Evolutionary conservation across 2,113 vertebrate species (phyloP), one percentile per base, ranked within the genome.

Genomic region (Ornithorhynchus anatinus): DNA sequence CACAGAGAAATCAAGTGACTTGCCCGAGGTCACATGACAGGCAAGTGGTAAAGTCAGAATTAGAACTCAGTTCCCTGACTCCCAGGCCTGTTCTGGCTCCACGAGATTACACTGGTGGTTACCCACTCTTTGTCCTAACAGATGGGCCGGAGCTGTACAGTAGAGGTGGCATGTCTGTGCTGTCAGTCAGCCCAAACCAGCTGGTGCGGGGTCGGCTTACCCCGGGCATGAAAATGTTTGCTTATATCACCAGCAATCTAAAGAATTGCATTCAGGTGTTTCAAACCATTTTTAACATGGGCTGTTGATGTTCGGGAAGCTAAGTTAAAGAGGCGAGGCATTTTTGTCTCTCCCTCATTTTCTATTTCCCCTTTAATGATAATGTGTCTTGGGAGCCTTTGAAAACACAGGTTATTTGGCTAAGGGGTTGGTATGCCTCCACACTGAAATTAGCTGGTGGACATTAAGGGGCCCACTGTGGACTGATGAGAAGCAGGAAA

Each of bases 181-280:
- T 87, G 78, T 86, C 57, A 56, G 72, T 40, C 59, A 76, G 86
- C 85, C n/a, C 81, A 84, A 57, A 70, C 75, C 89, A 92, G 84
- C 87, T 90, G 88, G 76, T 56, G 77, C 36, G 31, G 57, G 69
- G 80, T 91, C 59, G 35, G 42, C 59, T 91, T 89, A 82, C 84
- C 45, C 38, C 72, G 81, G 87, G 85, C 75, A 85, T 68, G 68
- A 72, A 87, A 86, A 77, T 36, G 9, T 29, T 52, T 56, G 45
- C 65, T 69, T 72, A 31, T 74, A 84, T 86, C 62, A 43, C 74
- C 37, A 53, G 59, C 69, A 56, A 80, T 81, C 78, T 87, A 85
- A 91, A 82, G 89, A 88, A 90, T 86, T 88, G 75, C 56, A 58
- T 84, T 92, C 89, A 93, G 90, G 88, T 92, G 86, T 81, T 81